Conservation (phyloP, 2,113 vertebrate genomes). For the Halichoerus grypus region DNA sequence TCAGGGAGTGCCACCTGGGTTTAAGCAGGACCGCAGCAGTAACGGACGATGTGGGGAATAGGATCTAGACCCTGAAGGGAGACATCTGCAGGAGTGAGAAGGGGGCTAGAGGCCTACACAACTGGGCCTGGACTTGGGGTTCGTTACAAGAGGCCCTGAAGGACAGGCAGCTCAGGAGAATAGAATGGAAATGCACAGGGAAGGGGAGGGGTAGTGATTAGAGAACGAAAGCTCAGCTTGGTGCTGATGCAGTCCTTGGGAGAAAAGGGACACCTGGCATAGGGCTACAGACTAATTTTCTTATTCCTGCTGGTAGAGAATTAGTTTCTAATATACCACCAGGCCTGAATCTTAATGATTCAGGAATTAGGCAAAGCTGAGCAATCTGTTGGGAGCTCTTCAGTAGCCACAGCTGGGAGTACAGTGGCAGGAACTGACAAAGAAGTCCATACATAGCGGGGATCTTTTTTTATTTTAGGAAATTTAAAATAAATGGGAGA, state of each 20-base stretch:
- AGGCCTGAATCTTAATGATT: constrained; percentile 80
- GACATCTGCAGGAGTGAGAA: neutral
- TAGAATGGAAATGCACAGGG: neutral
- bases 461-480: constrained; percentile 74
- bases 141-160: neutral
- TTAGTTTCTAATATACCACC: constrained; percentile 81
- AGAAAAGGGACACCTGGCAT: constrained; percentile 77
- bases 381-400: constrained; percentile 76
- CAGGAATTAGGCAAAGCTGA: constrained; percentile 74
- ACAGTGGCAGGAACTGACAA: constrained; percentile 70
- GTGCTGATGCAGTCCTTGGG: constrained; percentile 54
- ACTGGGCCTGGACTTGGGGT: neutral
- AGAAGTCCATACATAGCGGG: constrained; percentile 60
- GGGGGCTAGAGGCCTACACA: neutral
- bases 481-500: constrained; percentile 77
- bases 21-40: neutral
- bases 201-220: neutral
- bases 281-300: constrained; percentile 73
- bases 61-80: neutral
- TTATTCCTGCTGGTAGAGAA: constrained; percentile 74
- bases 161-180: neutral
- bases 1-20: neutral
- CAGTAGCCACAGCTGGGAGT: constrained; percentile 78
- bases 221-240: constrained; percentile 40
- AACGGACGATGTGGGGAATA: rapidly evolving